Evolutionary conservation across 2,797 vertebrate genomes (phyloP).

Genomic region (Antennarius maculatus): DNA sequence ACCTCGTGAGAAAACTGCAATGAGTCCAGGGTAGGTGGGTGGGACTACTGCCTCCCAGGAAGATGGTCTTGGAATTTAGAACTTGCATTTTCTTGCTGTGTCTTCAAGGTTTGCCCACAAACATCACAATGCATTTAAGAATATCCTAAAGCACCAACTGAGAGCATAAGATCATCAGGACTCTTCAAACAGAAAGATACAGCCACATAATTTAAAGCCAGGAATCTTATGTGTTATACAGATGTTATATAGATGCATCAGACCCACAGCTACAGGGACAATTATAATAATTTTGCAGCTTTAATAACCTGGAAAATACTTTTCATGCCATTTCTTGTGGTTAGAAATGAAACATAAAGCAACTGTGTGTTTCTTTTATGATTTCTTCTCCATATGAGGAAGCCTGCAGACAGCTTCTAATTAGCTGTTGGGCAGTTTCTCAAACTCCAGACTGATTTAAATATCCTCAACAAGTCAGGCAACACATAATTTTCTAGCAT

Average conservation of each 20-base stretch:
- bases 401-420: conserved; percentile 33
- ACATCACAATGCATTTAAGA: no score
- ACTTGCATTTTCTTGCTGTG: no score
- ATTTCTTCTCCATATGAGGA: conserved; percentile 30
- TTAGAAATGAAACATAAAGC: neutral
- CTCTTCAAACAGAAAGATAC: no score
- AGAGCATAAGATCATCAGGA: no score
- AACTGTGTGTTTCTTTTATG: neutral
- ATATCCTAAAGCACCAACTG: no score
- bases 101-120: no score
- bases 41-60: no score
- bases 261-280: neutral
- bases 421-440: conserved; percentile 18
- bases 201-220: no score
- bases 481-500: conserved; percentile 26
- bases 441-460: conserved; percentile 33
- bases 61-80: no score
- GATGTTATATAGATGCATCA: neutral
- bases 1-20: no score
- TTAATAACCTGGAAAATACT: neutral
- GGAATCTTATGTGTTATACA: neutral
- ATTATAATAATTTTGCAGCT: conserved; percentile 1
- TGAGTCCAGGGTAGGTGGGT: no score
- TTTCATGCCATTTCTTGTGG: conserved; percentile 5
- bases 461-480: conserved; percentile 35